These are phyloP conservation scores for Myotis lucifugus DNA, from an alignment of 2,113 vertebrate genomes.

Conservation along the genomic window DNA sequence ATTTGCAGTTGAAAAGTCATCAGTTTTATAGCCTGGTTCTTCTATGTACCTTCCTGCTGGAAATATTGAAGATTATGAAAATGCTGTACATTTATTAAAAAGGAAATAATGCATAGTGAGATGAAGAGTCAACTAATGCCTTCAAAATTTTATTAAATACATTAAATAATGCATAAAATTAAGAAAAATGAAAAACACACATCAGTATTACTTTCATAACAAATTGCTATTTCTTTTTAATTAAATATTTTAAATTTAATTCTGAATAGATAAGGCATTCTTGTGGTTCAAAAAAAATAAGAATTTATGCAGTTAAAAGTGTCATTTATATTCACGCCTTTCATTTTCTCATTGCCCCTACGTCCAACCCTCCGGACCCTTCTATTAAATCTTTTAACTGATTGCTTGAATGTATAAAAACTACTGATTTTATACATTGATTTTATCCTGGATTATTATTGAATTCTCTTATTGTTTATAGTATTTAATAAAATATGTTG, in stretches of 20 bases:
- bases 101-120: slow-evolving; percentile 28
- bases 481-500: background rate
- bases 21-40: background rate
- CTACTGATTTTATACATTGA: background rate
- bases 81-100: slow-evolving; percentile 46
- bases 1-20: slow-evolving; percentile 7
- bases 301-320: background rate
- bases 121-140: background rate
- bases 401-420: background rate
- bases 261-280: background rate
- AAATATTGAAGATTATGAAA: slow-evolving; percentile 7
- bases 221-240: background rate
- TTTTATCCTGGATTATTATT: background rate
- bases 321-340: background rate
- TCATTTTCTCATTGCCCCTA: background rate
- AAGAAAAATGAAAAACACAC: slow-evolving; percentile 46
- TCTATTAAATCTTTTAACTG: background rate
- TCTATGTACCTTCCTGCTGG: background rate
- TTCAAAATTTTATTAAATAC: slow-evolving; percentile 8
- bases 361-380: background rate
- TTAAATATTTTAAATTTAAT: slow-evolving; percentile 44
- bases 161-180: background rate
- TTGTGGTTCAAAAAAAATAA: background rate
- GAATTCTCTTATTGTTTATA: background rate
- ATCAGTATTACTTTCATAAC: background rate